These are phyloP conservation scores for Chloebia gouldiae DNA, from an alignment of 2,113 vertebrate species.

Conservation along the genomic window DNA sequence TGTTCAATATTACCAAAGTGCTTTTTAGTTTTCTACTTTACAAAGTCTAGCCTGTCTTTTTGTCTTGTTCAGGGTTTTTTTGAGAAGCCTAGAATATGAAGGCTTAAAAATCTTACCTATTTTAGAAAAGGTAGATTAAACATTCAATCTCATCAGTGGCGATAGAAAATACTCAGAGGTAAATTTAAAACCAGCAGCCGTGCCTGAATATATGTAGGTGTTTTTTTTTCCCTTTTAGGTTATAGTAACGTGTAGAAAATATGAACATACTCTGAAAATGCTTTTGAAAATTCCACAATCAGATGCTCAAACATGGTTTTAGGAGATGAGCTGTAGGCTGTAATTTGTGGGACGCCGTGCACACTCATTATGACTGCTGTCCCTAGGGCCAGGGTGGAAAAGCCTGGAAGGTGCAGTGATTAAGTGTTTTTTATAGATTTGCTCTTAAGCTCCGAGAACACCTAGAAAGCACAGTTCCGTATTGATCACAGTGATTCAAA, in stretches of 20 bases:
- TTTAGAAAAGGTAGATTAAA: neutral
- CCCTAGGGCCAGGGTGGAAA: neutral
- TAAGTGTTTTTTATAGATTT: neutral
- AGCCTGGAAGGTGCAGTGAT: neutral
- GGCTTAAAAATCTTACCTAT: neutral
- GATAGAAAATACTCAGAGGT: neutral
- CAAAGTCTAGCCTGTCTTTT: accelerated
- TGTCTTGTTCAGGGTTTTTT: accelerated
- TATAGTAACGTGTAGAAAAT: neutral
- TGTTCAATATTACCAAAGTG: neutral
- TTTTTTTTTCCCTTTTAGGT: neutral
- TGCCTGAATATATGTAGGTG: neutral
- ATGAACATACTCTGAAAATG: neutral
- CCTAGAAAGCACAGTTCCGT: neutral
- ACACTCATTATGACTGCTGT: neutral
- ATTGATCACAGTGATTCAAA: neutral
- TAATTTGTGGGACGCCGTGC: neutral
- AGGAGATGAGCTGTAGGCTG: neutral
- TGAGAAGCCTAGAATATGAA: neutral
- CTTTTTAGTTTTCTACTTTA: neutral
- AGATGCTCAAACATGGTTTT: neutral
- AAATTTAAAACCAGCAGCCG: neutral
- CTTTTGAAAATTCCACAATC: neutral
- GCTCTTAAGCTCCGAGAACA: neutral
- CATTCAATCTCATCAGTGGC: neutral